phyloP scores from a whole-genome alignment of 2,113 vertebrate genomes.

The Rhea americana region DNA sequence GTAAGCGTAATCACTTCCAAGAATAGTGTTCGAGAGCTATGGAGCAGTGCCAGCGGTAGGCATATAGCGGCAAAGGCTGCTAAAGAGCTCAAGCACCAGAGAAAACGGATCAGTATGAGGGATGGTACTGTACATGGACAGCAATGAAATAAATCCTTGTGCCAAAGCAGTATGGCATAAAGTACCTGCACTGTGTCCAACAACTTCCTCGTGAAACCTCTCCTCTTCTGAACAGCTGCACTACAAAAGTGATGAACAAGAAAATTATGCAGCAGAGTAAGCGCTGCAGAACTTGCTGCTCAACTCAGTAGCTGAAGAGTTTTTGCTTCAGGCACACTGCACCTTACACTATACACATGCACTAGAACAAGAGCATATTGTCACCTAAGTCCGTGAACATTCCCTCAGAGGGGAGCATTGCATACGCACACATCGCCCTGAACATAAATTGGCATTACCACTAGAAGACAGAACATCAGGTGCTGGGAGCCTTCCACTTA shows the following conservation, averaged over 20 bases:
- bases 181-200: background rate
- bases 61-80: background rate
- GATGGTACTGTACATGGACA: fast-evolving
- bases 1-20: background rate
- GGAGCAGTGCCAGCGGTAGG: background rate
- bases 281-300: background rate
- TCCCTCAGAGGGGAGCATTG: background rate
- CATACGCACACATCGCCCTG: background rate
- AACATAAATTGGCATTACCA: background rate
- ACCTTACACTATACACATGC: no score
- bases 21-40: background rate
- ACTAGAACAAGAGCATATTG: background rate
- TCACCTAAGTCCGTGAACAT: background rate
- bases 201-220: background rate
- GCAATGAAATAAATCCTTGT: background rate
- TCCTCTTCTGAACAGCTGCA: background rate
- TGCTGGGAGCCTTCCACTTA: background rate
- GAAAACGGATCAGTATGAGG: background rate
- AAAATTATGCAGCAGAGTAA: background rate
- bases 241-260: background rate
- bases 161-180: background rate
- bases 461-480: background rate
- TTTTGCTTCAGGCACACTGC: background rate
- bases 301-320: background rate
- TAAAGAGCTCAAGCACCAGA: background rate